phyloP scores from a whole-genome alignment of 2,797 vertebrate species.

The Kryptopterus vitreolus region DNA sequence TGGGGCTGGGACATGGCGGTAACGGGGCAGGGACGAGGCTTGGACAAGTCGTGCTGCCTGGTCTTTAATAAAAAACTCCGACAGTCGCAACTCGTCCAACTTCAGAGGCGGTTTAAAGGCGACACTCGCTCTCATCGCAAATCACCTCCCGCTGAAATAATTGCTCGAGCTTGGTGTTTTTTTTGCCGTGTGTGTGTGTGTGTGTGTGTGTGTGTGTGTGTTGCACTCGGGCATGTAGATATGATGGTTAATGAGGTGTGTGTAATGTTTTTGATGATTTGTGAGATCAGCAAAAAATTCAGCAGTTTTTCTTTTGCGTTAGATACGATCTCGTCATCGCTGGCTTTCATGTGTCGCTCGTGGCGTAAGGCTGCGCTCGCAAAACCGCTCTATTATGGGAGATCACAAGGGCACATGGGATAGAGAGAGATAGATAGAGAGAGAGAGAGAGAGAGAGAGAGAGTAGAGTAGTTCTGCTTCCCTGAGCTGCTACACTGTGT shows the following conservation, averaged over 20 bases:
- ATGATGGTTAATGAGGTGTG: constrained; percentile 12
- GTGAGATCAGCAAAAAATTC: constrained; percentile 23
- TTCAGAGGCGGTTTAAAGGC: neutral
- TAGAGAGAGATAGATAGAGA: constrained; percentile 22
- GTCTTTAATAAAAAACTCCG: constrained; percentile 7
- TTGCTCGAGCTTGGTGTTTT: neutral
- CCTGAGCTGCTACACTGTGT: constrained; percentile 66
- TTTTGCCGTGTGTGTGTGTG: neutral
- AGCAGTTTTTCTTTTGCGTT: neutral
- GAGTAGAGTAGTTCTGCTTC: constrained; percentile 57
- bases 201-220: neutral
- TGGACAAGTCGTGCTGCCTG: neutral
- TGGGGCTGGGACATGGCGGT: too few species aligned
- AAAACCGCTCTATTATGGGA: constrained; percentile 35
- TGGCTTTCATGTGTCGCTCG: constrained; percentile 15
- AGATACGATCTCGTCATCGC: constrained; percentile 20
- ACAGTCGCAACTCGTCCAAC: neutral
- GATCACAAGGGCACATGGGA: constrained; percentile 34
- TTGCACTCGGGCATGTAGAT: neutral
- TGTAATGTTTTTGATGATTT: constrained; percentile 34
- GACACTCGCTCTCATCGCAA: neutral
- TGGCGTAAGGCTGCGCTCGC: constrained; percentile 8
- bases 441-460: constrained; percentile 12
- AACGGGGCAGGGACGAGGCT: too few species aligned
- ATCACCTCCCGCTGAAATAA: constrained; percentile 17